Evolutionary conservation across 2,797 vertebrate species (phyloP), one percentile per base, ranked within the genome.

Genomic region (Megalops cyprinoides): DNA sequence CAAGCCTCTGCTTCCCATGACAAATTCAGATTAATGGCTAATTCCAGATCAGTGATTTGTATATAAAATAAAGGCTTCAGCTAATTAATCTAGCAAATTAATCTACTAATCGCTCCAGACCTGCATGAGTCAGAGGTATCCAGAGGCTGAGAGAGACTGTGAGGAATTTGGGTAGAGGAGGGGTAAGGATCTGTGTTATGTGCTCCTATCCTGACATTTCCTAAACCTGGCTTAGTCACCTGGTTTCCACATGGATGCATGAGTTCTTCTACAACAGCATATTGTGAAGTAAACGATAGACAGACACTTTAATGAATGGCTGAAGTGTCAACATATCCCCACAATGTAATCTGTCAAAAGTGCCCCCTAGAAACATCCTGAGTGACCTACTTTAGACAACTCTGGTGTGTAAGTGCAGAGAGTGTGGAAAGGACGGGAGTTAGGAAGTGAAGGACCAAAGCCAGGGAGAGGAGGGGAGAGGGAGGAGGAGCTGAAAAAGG

Each of bases 231-330:
- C n/a, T 18, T 1, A 53, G 31, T 42, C 65, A 69, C 15, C 77
- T 39, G 14, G 48, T 79, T 20, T 67, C 49, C 77, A 67, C 28
- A 8, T 65, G 46, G 44, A 67, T 71, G 78, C 46, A n/a, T 53
- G 34, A 15, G 37, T 5, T 6, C 23, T 42, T 67, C 65, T 8
- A 71, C 25, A 10, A 51, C 62, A 49, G 7, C 39, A 79, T 34
- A 49, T 18, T 14, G 39, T 51, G 23, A 31, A 53, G 44, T 15
- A 74, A 73, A 73, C 39, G 18, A 6, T 42, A 46, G 44, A 46
- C n/a, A 28, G 39, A 23, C 4, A 74, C 46, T 23, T 6, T 8
- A 12, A 7, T 28, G 37, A 28, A 53, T 31, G 37, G 44, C 23
- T 37, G 9, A 5, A 37, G 34, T 3, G n/a, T 69, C 5, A 1